Evolutionary conservation across 2,888 invertebrate species (phyloP).

Genomic region (Sinotaia quadrata): DNA sequence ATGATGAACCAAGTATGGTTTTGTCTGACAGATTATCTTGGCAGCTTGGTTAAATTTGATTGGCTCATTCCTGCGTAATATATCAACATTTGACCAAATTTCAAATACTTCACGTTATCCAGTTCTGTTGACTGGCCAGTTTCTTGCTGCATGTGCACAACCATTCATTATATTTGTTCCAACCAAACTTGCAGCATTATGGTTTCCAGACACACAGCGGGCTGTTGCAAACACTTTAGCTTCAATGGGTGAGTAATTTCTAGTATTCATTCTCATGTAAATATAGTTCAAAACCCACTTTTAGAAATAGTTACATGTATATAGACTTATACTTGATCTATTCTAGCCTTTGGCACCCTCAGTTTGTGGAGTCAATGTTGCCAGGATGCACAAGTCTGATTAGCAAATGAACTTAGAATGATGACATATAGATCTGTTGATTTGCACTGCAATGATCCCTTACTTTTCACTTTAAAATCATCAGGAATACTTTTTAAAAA

Average conservation of each 20-base stretch:
- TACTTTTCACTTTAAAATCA: too few relatives aligned
- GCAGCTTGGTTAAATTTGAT: conserved; percentile 73
- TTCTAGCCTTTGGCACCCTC: too few relatives aligned
- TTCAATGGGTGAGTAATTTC: conserved; percentile 68
- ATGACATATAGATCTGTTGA: too few relatives aligned
- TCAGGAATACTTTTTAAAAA: too few relatives aligned
- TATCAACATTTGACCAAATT: conserved; percentile 64
- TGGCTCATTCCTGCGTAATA: conserved; percentile 71
- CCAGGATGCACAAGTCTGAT: too few relatives aligned
- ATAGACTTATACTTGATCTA: too few relatives aligned
- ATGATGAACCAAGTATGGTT: conserved; percentile 1
- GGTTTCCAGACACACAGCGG: conserved; percentile 74
- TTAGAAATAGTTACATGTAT: too few relatives aligned
- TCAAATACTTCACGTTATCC: conserved; percentile 48
- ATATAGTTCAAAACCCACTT: too few relatives aligned
- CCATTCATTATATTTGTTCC: conserved; percentile 75
- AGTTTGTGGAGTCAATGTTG: too few relatives aligned
- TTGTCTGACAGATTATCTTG: conserved; percentile 65
- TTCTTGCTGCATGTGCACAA: conserved; percentile 73
- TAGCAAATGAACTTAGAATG: too few relatives aligned
- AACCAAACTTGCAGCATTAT: conserved; percentile 74
- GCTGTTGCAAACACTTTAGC: conserved; percentile 74
- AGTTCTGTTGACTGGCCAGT: conserved; percentile 71
- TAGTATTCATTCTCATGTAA: too few relatives aligned
- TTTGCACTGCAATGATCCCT: too few relatives aligned